phyloP scores from a whole-genome alignment of 2,797 vertebrate species.

The Ciconia nigra region DNA sequence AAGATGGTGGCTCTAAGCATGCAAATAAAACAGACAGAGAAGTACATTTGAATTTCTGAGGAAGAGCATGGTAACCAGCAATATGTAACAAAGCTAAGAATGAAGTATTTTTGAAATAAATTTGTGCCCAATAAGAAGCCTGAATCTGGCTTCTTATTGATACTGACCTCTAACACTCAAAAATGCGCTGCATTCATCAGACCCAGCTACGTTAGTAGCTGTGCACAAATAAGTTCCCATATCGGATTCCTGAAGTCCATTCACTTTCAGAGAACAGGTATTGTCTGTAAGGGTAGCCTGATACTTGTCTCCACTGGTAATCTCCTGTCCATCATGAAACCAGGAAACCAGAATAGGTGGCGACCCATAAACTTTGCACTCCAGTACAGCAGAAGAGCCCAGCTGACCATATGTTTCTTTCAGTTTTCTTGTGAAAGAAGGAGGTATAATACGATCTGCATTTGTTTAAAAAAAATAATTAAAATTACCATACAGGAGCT shows the following conservation, averaged over 20 bases:
- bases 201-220: slow-evolving; percentile 89
- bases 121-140: neutral
- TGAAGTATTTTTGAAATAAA: neutral
- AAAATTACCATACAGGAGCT: neutral
- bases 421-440: slow-evolving; percentile 90
- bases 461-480: slow-evolving; percentile 55
- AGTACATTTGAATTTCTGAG: neutral
- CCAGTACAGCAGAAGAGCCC: slow-evolving; percentile 83
- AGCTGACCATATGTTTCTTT: slow-evolving; percentile 85
- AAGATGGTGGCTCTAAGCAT: slow-evolving; percentile 88
- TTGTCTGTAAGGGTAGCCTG: slow-evolving; percentile 89
- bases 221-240: slow-evolving; percentile 87
- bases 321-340: slow-evolving; percentile 89
- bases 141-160: neutral
- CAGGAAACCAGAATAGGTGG: slow-evolving; percentile 89
- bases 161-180: slow-evolving; percentile 92
- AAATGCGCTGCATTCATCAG: slow-evolving; percentile 84
- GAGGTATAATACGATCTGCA: slow-evolving; percentile 92
- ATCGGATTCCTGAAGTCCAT: slow-evolving; percentile 85
- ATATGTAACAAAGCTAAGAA: neutral
- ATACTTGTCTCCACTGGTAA: slow-evolving; percentile 88
- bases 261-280: slow-evolving; percentile 85
- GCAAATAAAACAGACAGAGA: slow-evolving; percentile 13
- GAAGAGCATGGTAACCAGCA: neutral
- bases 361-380: slow-evolving; percentile 95